Base-by-base conservation (phyloP, 2,888 invertebrate genomes). In the Andrena fulva region DNA sequence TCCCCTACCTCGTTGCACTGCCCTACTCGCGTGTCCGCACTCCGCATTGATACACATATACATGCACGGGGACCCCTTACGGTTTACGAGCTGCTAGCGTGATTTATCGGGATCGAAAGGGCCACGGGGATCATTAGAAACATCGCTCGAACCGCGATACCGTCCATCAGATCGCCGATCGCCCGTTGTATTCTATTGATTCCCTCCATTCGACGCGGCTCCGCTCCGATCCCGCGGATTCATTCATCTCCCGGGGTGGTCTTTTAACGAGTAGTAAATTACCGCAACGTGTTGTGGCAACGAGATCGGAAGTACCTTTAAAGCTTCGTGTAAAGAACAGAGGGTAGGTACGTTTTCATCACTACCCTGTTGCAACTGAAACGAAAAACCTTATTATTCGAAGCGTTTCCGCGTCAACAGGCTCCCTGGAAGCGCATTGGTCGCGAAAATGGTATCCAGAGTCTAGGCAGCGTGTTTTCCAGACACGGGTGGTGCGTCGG, bases 51-150 rank as follows among this genome's bases (percentile, higher is more conserved):
- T 84, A 89, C 89, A 80, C 77, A 76, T 75, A 74, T 75, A 77
- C 64, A 7, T 31, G 56, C 56, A 79, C 78, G 29, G 42, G 35
- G 75, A 66, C 83, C 89, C 83, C 82, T 85, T 86, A 87, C 87
- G 87, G 89, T 91, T 89, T 89, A 87, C 87, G 89, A 89, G 87
- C 88, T 84, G 87, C 83, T 88, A 75, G 71, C 76, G 89, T 93
- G 93, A 93, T 93, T 93, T 93, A 93, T 92, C 86, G 89, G 84
- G 87, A 89, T 89, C 87, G 89, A 62, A 90, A 92, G 91, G 90
- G 87, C 90, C 80, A 84, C 80, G 70, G 68, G 85, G 69, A 84
- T 87, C 89, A 82, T 89, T 90, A 85, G 85, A 89, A 89, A 80
- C 86, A 83, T 90, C 86, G 78, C 64, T 70, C 77, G 77, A 60